Evolutionary conservation across 2,888 invertebrate genomes (phyloP), one percentile per base, ranked within the genome.

Genomic region (Philhelius pedissequus): DNA sequence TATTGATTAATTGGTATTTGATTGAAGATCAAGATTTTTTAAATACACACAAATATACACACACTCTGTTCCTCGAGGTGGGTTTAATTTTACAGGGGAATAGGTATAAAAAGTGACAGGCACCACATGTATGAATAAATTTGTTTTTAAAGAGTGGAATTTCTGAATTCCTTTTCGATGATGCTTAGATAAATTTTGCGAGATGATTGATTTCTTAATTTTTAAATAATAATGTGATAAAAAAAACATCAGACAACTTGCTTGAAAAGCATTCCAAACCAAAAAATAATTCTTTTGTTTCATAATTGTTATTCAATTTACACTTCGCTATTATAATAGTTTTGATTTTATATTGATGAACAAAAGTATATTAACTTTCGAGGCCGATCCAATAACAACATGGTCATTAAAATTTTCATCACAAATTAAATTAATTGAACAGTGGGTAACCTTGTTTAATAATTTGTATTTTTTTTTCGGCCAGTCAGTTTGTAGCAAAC

Each of bases 1-100:
- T n/a, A 75, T 70, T 75, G 75, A 81, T 81, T 70, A 81, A 81
- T 81, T 69, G 75, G 64, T 56, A 56, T 75, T 81, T 75, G 75
- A 81, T 81, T 81, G 70, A 45, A 38, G 60, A 79, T 48, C 48
- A 25, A 48, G n/a, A 52, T 50, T 54, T 79, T 66, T 30, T 4
- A 18, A 54, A 54, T 22, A 54, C 30, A 54, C 2, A 5, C 3
- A 43, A 40, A 38, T 25, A 52, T 20, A 48, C 1, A 30, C 1
- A 27, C 13, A 43, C 6, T 43, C 6, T 30, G 62, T n/a, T n/a
- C 32, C 43, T 32, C 22, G 22, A 64, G 48, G 32, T 64, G 8
- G 4, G 11, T 62, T 43, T 30, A 18, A 30, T 32, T 32, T 15
- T 1, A 48, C 18, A 58, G n/a, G 32, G 27, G 27, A 3, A 13